These are phyloP conservation scores for Gryllus bimaculatus DNA, from an alignment of 1,140 invertebrate species.

Conservation along the genomic window DNA sequence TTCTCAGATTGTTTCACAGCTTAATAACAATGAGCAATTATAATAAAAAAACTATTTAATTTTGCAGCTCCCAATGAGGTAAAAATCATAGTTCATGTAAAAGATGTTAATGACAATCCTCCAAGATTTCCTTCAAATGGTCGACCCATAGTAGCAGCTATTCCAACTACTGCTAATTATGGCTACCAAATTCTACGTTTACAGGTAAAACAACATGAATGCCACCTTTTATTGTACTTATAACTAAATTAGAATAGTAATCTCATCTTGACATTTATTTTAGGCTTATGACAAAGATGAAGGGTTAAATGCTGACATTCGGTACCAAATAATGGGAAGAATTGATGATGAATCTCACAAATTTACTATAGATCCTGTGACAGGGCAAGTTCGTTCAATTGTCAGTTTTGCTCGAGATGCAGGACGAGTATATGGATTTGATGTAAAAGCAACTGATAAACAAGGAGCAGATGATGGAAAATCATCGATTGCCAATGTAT, in stretches of 20 bases:
- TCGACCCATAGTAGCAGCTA: slow-evolving; percentile 63
- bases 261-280: slow-evolving; percentile 17
- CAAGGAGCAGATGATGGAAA: slow-evolving; percentile 63
- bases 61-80: slow-evolving; percentile 47
- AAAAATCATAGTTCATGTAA: slow-evolving; percentile 59
- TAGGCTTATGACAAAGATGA: slow-evolving; percentile 63
- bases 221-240: not conserved
- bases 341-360: slow-evolving; percentile 50
- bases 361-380: slow-evolving; percentile 64
- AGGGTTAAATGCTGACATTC: slow-evolving; percentile 65
- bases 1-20: not conserved
- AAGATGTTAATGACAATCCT: slow-evolving; percentile 72
- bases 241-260: not conserved
- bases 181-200: slow-evolving; percentile 67
- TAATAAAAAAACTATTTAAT: not conserved
- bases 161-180: slow-evolving; percentile 65
- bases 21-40: not conserved
- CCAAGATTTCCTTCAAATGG: slow-evolving; percentile 56
- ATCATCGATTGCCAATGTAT: slow-evolving; percentile 71
- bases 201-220: slow-evolving; percentile 37
- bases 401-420: slow-evolving; percentile 53
- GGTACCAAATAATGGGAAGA: slow-evolving; percentile 59
- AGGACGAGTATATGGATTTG: slow-evolving; percentile 69
- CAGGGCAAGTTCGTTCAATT: slow-evolving; percentile 62
- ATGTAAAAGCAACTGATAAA: slow-evolving; percentile 78